Conservation (phyloP, 2,797 vertebrate genomes). For the Acanthopagrus latus region DNA sequence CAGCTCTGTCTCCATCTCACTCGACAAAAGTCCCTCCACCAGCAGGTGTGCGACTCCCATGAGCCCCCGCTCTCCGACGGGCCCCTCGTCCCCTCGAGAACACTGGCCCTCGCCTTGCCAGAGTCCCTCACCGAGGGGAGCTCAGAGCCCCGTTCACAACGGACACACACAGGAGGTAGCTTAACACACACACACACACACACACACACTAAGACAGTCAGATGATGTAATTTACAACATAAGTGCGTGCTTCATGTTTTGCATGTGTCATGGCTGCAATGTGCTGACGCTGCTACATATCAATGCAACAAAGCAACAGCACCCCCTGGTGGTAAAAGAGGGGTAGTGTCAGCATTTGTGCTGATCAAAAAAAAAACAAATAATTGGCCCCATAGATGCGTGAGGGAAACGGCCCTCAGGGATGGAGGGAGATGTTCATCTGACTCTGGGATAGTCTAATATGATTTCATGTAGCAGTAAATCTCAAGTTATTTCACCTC, state of each 20-base stretch:
- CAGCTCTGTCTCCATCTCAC: slow-evolving; percentile 84
- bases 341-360: background rate
- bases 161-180: slow-evolving; percentile 74
- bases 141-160: slow-evolving; percentile 67
- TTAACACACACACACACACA: slow-evolving; percentile 3
- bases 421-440: background rate
- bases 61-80: slow-evolving; percentile 69
- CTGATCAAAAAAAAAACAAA: background rate
- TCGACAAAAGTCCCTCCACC: slow-evolving; percentile 77
- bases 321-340: slow-evolving; percentile 41
- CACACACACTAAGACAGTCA: background rate
- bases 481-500: slow-evolving; percentile 18
- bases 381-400: background rate
- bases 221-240: slow-evolving; percentile 6
- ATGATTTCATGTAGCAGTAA: background rate
- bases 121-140: slow-evolving; percentile 58
- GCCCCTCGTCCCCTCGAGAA: slow-evolving; percentile 53
- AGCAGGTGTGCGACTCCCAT: slow-evolving; percentile 71
- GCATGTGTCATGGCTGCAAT: slow-evolving; percentile 36
- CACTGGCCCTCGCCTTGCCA: slow-evolving; percentile 59
- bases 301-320: slow-evolving; percentile 23
- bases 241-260: slow-evolving; percentile 31
- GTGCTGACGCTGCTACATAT: background rate
- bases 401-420: background rate
- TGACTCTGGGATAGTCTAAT: background rate